A percentile compares a stretch with the other conserved stretches of the same genome.
phyloP scores from a whole-genome alignment of 2,888 invertebrate genomes.

The Drosophila differens region DNA sequence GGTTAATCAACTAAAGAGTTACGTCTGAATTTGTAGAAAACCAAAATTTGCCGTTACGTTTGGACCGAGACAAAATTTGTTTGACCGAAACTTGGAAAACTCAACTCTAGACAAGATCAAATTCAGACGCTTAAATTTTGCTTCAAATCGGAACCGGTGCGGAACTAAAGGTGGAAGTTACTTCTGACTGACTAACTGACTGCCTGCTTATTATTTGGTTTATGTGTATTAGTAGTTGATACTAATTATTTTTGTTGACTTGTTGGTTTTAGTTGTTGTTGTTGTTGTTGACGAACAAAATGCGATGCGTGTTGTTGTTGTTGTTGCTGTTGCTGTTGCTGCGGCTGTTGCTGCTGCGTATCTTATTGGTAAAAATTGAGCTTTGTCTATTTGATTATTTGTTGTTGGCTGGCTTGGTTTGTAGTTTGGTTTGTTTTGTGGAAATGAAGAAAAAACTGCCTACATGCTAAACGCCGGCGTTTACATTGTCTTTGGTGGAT shows the following conservation, averaged over 20 bases:
- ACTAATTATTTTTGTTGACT: slow-evolving; percentile 30
- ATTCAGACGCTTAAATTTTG: slow-evolving; percentile 83
- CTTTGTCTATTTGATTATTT: slow-evolving; percentile 79
- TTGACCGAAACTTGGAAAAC: slow-evolving; percentile 71
- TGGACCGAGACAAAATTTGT: slow-evolving; percentile 68
- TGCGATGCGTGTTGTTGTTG: slow-evolving; percentile 60
- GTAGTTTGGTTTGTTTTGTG: slow-evolving; percentile 43
- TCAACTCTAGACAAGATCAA: slow-evolving; percentile 72
- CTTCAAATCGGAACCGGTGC: slow-evolving; percentile 77
- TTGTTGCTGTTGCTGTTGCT: slow-evolving; percentile 43
- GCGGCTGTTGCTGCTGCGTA: slow-evolving; percentile 60
- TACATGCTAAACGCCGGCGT: slow-evolving; percentile 75
- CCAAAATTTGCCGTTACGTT: slow-evolving; percentile 58
- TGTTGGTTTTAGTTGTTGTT: slow-evolving; percentile 45
- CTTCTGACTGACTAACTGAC: slow-evolving; percentile 49
- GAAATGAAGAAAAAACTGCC: slow-evolving; percentile 77
- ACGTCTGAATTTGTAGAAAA: slow-evolving; percentile 82
- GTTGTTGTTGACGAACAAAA: slow-evolving; percentile 71
- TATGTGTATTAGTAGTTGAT: slow-evolving; percentile 24
- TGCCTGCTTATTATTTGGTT: slow-evolving; percentile 58
- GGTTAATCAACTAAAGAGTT: slow-evolving; percentile 68
- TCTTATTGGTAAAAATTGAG: slow-evolving; percentile 76
- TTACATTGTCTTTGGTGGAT: slow-evolving; percentile 72
- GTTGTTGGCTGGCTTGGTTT: slow-evolving; percentile 81
- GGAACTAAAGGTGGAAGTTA: slow-evolving; percentile 56